Evolutionary conservation across 2,797 vertebrate genomes (phyloP).

Genomic region (Atherinosoma microstoma): DNA sequence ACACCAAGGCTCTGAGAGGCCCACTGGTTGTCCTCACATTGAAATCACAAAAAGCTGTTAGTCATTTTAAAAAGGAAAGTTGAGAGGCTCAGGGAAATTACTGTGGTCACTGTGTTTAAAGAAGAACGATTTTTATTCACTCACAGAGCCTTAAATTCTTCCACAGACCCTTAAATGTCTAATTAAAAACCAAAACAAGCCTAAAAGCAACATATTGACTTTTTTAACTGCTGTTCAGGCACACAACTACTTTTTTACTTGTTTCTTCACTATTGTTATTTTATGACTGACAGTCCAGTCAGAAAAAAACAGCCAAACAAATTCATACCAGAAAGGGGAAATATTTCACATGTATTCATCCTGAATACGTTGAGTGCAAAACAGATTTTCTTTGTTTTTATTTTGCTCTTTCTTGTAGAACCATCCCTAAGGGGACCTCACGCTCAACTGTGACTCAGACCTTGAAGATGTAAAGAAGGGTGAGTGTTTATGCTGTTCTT

Average conservation of each 20-base stretch:
- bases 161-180: conserved; percentile 22
- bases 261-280: background rate
- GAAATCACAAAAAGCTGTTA: conserved; percentile 21
- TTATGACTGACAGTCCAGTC: background rate
- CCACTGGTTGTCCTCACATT: conserved; percentile 27
- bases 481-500: conserved; percentile 50
- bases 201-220: conserved; percentile 31
- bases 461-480: conserved; percentile 32
- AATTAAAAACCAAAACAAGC: conserved; percentile 30
- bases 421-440: background rate
- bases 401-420: background rate
- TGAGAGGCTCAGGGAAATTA: conserved; percentile 29
- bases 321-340: background rate
- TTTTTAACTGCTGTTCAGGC: conserved; percentile 12
- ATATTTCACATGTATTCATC: background rate
- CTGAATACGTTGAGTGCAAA: background rate
- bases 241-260: conserved; percentile 11
- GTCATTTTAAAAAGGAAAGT: conserved; percentile 26
- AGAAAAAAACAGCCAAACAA: background rate
- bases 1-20: conserved; percentile 14
- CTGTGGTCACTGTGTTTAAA: conserved; percentile 52
- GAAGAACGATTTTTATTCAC: conserved; percentile 23
- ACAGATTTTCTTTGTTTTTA: background rate
- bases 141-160: conserved; percentile 33
- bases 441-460: conserved; percentile 20